A percentile compares a stretch with the other conserved stretches of the same genome.
phyloP scores from a whole-genome alignment of 2,888 invertebrate species.

The Pseudococcus viburni region DNA sequence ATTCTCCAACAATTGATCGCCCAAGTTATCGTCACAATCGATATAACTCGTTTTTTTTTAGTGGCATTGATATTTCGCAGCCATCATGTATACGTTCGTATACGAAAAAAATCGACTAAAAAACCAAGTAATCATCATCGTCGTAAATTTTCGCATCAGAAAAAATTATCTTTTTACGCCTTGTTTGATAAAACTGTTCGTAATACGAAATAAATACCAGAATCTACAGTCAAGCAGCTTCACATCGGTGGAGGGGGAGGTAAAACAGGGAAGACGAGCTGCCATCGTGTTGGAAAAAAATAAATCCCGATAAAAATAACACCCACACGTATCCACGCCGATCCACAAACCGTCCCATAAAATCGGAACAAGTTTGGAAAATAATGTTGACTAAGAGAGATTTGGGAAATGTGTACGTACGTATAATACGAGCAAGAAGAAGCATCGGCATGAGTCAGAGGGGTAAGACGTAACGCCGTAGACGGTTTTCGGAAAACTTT shows the following conservation, averaged over 20 bases:
- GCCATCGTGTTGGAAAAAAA: neutral
- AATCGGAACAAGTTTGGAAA: slow-evolving; percentile 37
- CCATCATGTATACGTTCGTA: no score
- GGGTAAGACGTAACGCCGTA: neutral
- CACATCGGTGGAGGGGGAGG: neutral
- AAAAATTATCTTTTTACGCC: no score
- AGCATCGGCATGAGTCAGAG: neutral
- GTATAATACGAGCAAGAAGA: neutral
- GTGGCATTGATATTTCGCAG: no score
- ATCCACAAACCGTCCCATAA: slow-evolving; percentile 23
- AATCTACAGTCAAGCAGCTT: no score
- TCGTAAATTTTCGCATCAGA: no score
- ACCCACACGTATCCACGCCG: neutral
- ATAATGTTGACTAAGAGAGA: slow-evolving; percentile 47
- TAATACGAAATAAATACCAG: no score
- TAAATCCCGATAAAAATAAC: slow-evolving; percentile 42
- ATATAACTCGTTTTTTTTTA: no score
- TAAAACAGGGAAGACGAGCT: neutral
- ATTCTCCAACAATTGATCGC: no score
- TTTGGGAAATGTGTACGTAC: slow-evolving; percentile 8
- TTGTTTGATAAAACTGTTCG: no score
- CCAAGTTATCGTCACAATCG: no score
- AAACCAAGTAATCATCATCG: no score
- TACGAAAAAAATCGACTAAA: no score
- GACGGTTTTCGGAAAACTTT: slow-evolving; percentile 31